These are phyloP conservation scores for Sphaerophoria rueppellii DNA, from an alignment of 2,888 invertebrate species.

Conservation along the genomic window DNA sequence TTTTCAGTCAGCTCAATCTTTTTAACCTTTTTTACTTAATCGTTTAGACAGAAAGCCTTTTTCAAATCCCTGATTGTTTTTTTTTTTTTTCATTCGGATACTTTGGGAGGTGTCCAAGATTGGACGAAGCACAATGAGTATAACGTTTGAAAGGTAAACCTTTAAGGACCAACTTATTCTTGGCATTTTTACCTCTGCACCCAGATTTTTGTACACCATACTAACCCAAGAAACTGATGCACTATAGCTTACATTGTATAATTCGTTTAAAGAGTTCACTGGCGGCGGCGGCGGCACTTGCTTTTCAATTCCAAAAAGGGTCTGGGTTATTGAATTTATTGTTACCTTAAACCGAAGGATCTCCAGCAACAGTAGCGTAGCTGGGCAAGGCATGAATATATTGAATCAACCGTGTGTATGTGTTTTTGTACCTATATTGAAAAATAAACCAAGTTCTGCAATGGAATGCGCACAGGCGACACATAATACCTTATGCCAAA, in stretches of 20 bases:
- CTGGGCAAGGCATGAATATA: not conserved
- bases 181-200: constrained; percentile 31
- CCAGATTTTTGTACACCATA: not conserved
- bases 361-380: constrained; percentile 13
- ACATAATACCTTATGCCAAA: constrained; percentile 71
- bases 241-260: constrained; percentile 25
- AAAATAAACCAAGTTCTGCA: constrained; percentile 15
- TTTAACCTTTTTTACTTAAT: too few relatives aligned
- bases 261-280: constrained; percentile 17
- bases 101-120: constrained; percentile 68
- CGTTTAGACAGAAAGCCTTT: too few relatives aligned
- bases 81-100: constrained; percentile 9
- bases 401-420: not conserved
- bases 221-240: constrained; percentile 8
- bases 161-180: constrained; percentile 37
- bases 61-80: not conserved
- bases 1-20: too few relatives aligned
- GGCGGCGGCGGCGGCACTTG: constrained; percentile 50
- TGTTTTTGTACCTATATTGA: not conserved
- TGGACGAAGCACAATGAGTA: constrained; percentile 59
- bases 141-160: constrained; percentile 57
- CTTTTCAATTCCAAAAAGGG: constrained; percentile 49
- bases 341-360: constrained; percentile 34
- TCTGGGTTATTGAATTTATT: constrained; percentile 55
- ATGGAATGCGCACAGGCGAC: constrained; percentile 64